Conservation (phyloP, 2,113 vertebrate genomes). For the Rhea americana region DNA sequence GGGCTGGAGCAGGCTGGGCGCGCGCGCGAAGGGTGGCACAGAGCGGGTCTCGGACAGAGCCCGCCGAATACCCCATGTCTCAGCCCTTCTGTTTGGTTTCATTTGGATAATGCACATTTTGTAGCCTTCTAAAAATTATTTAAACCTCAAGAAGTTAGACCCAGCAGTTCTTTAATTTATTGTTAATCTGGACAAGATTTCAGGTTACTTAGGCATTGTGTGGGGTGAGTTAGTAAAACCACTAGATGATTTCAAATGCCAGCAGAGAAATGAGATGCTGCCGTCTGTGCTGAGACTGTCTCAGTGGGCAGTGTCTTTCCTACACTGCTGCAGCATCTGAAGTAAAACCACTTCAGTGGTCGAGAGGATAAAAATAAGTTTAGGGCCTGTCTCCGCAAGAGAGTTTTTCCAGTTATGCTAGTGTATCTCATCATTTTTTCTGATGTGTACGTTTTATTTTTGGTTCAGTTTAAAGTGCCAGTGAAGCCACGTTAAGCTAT, state of each 20-base stretch:
- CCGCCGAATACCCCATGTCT: neutral
- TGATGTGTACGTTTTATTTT: neutral
- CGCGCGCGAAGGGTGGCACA: fast-evolving
- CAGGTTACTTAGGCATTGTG: neutral
- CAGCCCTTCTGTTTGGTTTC: neutral
- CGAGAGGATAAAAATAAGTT: neutral
- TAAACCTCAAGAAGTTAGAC: neutral
- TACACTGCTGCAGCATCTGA: neutral
- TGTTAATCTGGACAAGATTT: neutral
- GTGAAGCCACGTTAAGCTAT: neutral
- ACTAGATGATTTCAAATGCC: neutral
- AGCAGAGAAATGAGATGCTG: neutral
- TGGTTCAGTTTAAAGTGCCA: neutral
- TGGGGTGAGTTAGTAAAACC: neutral
- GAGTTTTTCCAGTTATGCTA: neutral
- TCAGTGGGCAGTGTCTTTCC: neutral
- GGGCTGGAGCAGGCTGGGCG: fast-evolving
- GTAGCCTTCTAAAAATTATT: neutral
- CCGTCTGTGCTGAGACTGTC: neutral
- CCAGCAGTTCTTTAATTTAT: neutral
- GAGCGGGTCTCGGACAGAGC: neutral
- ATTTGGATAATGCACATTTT: neutral
- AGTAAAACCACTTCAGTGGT: neutral
- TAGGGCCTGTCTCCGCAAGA: neutral
- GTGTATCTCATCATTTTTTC: neutral